phyloP scores from a whole-genome alignment of 2,797 vertebrate genomes.

The Squalus acanthias region DNA sequence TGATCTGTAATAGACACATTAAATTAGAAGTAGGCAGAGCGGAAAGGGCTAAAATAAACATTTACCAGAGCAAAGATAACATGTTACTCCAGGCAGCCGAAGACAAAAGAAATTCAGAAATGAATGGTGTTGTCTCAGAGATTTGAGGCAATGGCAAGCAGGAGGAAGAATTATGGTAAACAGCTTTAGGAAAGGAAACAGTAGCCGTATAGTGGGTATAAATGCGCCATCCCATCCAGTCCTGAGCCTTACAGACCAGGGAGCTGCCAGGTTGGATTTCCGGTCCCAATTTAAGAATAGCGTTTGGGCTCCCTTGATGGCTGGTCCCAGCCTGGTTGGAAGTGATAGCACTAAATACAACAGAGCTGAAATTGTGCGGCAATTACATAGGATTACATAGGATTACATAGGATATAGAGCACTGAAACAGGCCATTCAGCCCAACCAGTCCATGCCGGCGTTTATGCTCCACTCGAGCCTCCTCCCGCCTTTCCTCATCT shows the following conservation, averaged over 20 bases:
- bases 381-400: no score
- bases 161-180: background rate
- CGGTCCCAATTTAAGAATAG: background rate
- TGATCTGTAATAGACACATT: conserved; percentile 29
- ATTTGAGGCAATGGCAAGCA: background rate
- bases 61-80: conserved; percentile 29
- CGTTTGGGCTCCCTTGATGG: background rate
- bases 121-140: conserved; percentile 10
- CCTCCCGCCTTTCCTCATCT: no score
- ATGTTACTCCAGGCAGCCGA: background rate
- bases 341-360: background rate
- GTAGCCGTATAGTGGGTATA: background rate
- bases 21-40: conserved; percentile 19
- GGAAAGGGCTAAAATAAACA: conserved; percentile 27
- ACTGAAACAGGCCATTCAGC: no score
- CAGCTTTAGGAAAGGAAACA: background rate
- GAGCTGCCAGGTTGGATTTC: background rate
- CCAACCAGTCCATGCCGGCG: no score
- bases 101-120: conserved; percentile 26
- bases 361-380: background rate
- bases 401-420: no score
- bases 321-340: background rate
- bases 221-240: background rate
- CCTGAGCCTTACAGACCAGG: background rate
- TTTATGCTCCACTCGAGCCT: no score